Evolutionary conservation across 2,888 invertebrate genomes (phyloP).

Genomic region (Campoplex capitator): DNA sequence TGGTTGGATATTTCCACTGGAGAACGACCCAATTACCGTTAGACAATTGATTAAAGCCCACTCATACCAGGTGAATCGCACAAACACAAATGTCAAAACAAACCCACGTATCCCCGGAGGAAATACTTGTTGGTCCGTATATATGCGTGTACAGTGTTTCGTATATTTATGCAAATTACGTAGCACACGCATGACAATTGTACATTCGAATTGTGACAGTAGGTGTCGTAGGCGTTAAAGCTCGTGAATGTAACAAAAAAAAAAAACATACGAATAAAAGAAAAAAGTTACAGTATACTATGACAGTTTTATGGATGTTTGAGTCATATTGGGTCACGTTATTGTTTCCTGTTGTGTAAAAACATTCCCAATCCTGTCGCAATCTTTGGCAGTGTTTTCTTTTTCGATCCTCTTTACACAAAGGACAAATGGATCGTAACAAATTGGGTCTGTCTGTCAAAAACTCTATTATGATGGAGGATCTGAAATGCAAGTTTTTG

Average conservation of each 20-base stretch:
- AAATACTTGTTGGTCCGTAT: neutral
- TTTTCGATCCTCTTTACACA: slow-evolving; percentile 10
- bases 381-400: slow-evolving; percentile 23
- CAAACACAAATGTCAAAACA: neutral
- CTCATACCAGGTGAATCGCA: neutral
- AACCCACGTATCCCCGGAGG: neutral
- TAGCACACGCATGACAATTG: slow-evolving; percentile 42
- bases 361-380: slow-evolving; percentile 37
- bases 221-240: slow-evolving; percentile 17
- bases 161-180: slow-evolving; percentile 24
- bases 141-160: neutral
- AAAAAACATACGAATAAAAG: neutral
- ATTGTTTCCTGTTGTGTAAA: slow-evolving; percentile 47
- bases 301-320: slow-evolving; percentile 59
- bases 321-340: slow-evolving; percentile 46
- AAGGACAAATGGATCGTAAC: slow-evolving; percentile 70
- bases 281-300: slow-evolving; percentile 29
- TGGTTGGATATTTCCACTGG: slow-evolving; percentile 40
- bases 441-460: slow-evolving; percentile 73
- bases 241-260: slow-evolving; percentile 3
- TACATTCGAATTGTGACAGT: slow-evolving; percentile 24
- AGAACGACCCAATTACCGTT: slow-evolving; percentile 9
- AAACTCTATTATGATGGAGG: slow-evolving; percentile 80
- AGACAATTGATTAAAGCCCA: neutral
- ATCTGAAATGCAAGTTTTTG: slow-evolving; percentile 81